Evolutionary conservation across 2,113 vertebrate genomes (phyloP), one percentile per base, ranked within the genome.

Genomic region (Tympanuchus pallidicinctus): DNA sequence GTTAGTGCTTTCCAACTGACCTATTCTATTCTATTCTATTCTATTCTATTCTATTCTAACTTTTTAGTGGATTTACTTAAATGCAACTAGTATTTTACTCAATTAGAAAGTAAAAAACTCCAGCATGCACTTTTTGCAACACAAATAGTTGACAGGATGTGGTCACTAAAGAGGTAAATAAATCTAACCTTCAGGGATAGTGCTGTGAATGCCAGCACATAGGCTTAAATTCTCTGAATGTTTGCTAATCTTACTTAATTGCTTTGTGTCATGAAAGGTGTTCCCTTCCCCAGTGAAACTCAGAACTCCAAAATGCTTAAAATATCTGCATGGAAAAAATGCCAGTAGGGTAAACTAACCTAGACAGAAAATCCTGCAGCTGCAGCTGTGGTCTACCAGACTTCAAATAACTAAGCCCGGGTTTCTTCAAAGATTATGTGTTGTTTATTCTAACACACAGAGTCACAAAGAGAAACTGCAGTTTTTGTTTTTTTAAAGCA

Each of bases 161-260:
- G n/a, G 10, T 54, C 45, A n/a, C 11, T 84, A 48, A 82, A 42
- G 27, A 63, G 40, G 36, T 85, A 81, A 71, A 81, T 63, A 48
- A 61, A 57, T 87, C 30, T 57, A 76, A 34, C 17, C n/a, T 48
- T 79, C 45, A 38, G 70, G 22, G 36, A 25, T 70, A 47, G 14
- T 11, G 3, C 32, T 85, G 27, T n/a, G 66, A 21, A 72, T 25
- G 69, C 22, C 12, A 28, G 18, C 7, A 1, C 34, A 22, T 57
- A 93, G 36, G 28, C 42, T 73, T 69, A 88, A 95, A 71, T 89
- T 74, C 70, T 64, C 21, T 76, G 42, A 88, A 22, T 89, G 79
- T 89, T 93, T 90, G 40, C 61, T 85, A 59, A 76, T 82, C 36
- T 84, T 86, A 13, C 36, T 76, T 91, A 72, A 88, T 82, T 80